Evolutionary conservation across 2,113 vertebrate species (phyloP).

Genomic region (Panthera uncia): DNA sequence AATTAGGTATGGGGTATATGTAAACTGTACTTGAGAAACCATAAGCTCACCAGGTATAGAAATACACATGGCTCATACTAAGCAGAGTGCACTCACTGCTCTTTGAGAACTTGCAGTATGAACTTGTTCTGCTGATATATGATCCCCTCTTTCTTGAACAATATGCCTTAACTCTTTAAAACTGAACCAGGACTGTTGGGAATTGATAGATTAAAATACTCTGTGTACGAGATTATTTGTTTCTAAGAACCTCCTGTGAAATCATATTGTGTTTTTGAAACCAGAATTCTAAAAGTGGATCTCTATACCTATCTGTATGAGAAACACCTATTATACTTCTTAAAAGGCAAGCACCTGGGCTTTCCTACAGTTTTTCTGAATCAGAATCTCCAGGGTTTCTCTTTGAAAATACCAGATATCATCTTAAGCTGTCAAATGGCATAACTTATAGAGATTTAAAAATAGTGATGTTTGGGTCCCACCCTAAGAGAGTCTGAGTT

Average conservation of each 20-base stretch:
- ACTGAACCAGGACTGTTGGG: background rate
- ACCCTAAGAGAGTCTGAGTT: background rate
- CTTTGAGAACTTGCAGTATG: background rate
- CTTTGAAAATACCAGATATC: background rate
- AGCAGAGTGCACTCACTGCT: background rate
- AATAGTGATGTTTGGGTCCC: background rate
- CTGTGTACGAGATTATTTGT: background rate
- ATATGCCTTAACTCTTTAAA: background rate
- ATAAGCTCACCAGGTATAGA: background rate
- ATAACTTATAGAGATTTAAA: background rate
- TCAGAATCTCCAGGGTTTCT: background rate
- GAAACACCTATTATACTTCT: background rate
- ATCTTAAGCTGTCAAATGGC: background rate
- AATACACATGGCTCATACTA: background rate
- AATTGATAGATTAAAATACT: background rate
- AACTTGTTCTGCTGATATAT: background rate
- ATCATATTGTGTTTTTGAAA: background rate
- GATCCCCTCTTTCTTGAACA: background rate
- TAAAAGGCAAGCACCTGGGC: background rate
- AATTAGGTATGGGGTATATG: rapidly evolving
- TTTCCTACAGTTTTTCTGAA: background rate
- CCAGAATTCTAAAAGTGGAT: background rate
- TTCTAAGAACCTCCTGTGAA: background rate
- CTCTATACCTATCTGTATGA: background rate
- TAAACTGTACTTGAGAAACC: background rate